Conservation (phyloP, 2,888 invertebrate species). For the Abrostola triplasia region DNA sequence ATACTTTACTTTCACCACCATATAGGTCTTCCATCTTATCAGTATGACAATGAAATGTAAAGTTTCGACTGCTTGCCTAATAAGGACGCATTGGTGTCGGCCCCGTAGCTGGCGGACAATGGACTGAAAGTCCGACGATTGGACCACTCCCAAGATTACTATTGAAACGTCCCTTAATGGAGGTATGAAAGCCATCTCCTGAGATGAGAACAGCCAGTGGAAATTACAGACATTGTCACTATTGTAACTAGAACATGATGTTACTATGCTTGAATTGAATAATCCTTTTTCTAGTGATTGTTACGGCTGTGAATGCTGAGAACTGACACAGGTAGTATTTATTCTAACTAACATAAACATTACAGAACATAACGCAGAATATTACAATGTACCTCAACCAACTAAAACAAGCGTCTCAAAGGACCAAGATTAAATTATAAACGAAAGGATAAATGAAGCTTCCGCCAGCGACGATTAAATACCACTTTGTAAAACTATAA, state of each 20-base stretch:
- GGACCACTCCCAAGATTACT: constrained; percentile 68
- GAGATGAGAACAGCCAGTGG: constrained; percentile 48
- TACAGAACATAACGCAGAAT: not conserved
- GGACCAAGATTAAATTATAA: not conserved
- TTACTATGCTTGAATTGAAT: constrained; percentile 26
- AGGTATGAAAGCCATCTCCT: constrained; percentile 52
- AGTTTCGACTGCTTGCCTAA: constrained; percentile 28
- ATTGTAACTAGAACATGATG: constrained; percentile 46
- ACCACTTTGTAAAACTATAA: constrained; percentile 4
- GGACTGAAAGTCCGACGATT: constrained; percentile 49
- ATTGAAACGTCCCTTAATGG: constrained; percentile 63
- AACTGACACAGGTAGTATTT: not conserved
- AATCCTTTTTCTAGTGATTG: constrained; percentile 16
- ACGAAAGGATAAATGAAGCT: not conserved
- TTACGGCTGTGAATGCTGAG: not conserved
- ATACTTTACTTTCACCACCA: constrained; percentile 21
- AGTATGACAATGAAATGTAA: constrained; percentile 12
- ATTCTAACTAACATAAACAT: not conserved
- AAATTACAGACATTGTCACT: constrained; percentile 54
- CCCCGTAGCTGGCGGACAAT: constrained; percentile 53
- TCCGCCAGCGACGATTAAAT: not conserved
- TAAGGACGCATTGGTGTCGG: constrained; percentile 41
- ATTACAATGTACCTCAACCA: not conserved
- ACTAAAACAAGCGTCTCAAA: not conserved
- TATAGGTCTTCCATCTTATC: constrained; percentile 8